Base-by-base conservation (phyloP, 2,797 vertebrate species). In the Lophotriccus pileatus region DNA sequence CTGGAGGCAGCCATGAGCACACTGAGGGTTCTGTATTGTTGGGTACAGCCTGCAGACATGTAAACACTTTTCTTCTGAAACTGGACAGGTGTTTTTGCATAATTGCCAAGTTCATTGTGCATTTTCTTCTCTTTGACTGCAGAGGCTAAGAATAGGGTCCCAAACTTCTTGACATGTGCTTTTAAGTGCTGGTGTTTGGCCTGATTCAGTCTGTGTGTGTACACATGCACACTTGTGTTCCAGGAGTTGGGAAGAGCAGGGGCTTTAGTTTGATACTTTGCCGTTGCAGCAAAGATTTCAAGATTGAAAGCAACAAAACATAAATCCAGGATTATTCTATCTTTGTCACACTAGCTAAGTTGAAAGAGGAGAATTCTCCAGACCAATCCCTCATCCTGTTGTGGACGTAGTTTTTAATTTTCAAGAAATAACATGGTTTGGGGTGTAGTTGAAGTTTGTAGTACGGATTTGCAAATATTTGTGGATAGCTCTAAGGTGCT, bases 1-100 rank as follows among this genome's bases (percentile, higher is more conserved):
- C 53, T 37, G 37, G 34, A 52, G 41, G 25, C n/a, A 55, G 16
- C 41, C 25, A 14, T 0, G 0, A 25, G 22, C n/a, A 30, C 22
- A 6, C 20, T 56, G 74, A 84, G 49, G 25, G 17, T 23, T 72
- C 43, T 70, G 6, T 66, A 11, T 66, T 3, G 0, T 66, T 50
- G 30, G 44, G 37, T 66, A 60, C 41, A 70, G 41, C 20, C n/a
- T 66, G 11, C 30, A 46, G 46, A 87, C 22, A 17, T 44, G 68
- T 70, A 36, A 75, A 60, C n/a, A 5, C 36, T 75, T 62, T 52
- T 55, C 28, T 66, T 50, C 56, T 43, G n/a, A 41, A 75, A 60
- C 43, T 27, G 47, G 62, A 36, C 28, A 59, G 59, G 25, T 59
- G 13, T 90, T 84, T 63, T n/a, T 60, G 25, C 36, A 12, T 44